These are phyloP conservation scores for Chaetops frenatus DNA, from an alignment of 2,113 vertebrate species.

Conservation along the genomic window DNA sequence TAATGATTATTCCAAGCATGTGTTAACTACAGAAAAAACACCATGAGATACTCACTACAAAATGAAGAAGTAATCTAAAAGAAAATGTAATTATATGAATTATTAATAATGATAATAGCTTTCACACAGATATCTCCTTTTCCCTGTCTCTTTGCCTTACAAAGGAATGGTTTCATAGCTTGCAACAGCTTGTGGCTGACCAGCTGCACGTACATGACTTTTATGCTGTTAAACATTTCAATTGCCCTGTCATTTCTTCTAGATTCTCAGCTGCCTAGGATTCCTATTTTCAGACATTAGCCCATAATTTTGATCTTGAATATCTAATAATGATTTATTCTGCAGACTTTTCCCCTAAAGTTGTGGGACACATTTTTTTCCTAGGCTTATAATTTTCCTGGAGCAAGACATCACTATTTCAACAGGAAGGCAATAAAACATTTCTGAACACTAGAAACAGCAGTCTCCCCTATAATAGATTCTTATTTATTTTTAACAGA, in stretches of 20 bases:
- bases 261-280: background rate
- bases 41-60: background rate
- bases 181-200: background rate
- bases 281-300: background rate
- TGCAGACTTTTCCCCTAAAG: background rate
- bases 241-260: background rate
- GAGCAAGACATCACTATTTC: conserved; percentile 56
- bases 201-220: background rate
- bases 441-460: conserved; percentile 53
- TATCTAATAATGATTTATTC: background rate
- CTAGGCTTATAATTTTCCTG: conserved; percentile 39
- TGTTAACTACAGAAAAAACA: background rate
- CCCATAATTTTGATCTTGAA: background rate
- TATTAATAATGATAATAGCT: background rate
- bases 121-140: background rate
- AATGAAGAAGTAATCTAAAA: background rate
- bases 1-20: background rate
- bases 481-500: conserved; percentile 75
- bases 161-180: background rate
- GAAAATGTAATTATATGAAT: background rate
- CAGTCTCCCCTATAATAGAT: conserved; percentile 58
- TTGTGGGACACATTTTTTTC: background rate
- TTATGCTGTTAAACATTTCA: background rate
- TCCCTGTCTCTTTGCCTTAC: background rate
- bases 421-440: conserved; percentile 60